Evolutionary conservation across 2,888 invertebrate genomes (phyloP), one percentile per base, ranked within the genome.

Genomic region (Incurvaria masculella): DNA sequence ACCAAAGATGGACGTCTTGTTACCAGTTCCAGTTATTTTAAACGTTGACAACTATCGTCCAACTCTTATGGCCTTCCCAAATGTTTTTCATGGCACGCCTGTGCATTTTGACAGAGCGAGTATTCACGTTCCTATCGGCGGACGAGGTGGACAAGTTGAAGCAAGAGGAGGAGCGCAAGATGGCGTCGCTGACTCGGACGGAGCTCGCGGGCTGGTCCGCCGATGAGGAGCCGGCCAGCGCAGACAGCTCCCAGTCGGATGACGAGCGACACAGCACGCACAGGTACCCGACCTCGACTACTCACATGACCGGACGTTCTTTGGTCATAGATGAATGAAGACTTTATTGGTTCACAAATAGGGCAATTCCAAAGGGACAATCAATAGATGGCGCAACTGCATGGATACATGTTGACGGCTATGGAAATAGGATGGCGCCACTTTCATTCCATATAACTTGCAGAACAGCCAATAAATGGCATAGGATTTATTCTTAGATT

Each of bases 131-230:
- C 80, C 83, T 95, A 66, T 94, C 93, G 68, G 88, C 90, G 69
- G 93, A 94, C 79, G 96, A 96, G 82, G 87, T 96, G 62, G 93
- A 94, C 80, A 89, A 91, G 76, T 85, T 95, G 83, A 91, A 88
- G 78, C 93, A 93, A 65, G 94, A 95, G 80, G 95, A 95, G 83
- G 91, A 92, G 64, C 85, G 83, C 69, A 93, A 92, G 80, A 90
- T 94, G 71, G 90, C 91, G 45, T 83, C 85, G 41, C 68, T 88
- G 59, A 84, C 87, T 49, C 81, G 81, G 58, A 81, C 85, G 42
- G 88, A 88, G 63, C 68, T 72, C 62, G 67, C 74, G 58, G 47
- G 46, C 47, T 76, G 78, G 78, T 75, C 79, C 58, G 68, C 68
- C 51, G 69, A 66, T 54, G 73, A 70, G 62, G 72, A 75, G 63